Evolutionary conservation across 2,113 vertebrate genomes (phyloP).

Genomic region (Campylomormyrus tamandua): DNA sequence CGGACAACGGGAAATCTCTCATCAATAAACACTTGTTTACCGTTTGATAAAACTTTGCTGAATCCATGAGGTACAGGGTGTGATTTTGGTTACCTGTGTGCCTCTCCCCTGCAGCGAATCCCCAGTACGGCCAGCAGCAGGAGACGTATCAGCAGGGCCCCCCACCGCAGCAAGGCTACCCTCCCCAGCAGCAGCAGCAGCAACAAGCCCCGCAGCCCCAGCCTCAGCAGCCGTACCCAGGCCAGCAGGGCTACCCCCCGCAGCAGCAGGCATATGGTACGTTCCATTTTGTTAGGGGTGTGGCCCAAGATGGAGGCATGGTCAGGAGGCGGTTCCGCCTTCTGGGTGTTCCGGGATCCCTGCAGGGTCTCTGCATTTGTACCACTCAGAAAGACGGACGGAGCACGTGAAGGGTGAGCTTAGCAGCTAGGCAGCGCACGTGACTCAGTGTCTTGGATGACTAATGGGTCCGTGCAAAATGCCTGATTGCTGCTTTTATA

Average conservation of each 20-base stretch:
- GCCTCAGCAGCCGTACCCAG: conserved; percentile 75
- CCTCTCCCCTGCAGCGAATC: conserved; percentile 69
- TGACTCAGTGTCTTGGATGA: neutral
- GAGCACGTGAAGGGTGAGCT: neutral
- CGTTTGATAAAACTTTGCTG: neutral
- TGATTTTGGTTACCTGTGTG: neutral
- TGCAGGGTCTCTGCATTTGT: neutral
- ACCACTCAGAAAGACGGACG: neutral
- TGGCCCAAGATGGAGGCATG: neutral
- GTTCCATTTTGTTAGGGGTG: conserved; percentile 28
- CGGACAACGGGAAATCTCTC: neutral
- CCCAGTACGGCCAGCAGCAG: conserved; percentile 91
- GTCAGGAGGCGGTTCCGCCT: neutral
- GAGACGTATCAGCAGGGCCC: conserved; percentile 92
- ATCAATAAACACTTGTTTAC: neutral
- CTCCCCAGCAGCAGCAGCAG: conserved; percentile 79
- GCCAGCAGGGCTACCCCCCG: conserved; percentile 38
- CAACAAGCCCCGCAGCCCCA: conserved; percentile 79
- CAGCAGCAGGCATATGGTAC: conserved; percentile 83
- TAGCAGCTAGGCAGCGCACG: neutral
- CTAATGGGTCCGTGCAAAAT: neutral
- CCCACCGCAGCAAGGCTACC: conserved; percentile 86
- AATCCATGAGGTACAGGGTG: neutral
- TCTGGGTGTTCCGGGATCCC: neutral
- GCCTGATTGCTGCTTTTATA: neutral